Conservation (phyloP, 2,888 invertebrate species). For the Gari tellinella region DNA sequence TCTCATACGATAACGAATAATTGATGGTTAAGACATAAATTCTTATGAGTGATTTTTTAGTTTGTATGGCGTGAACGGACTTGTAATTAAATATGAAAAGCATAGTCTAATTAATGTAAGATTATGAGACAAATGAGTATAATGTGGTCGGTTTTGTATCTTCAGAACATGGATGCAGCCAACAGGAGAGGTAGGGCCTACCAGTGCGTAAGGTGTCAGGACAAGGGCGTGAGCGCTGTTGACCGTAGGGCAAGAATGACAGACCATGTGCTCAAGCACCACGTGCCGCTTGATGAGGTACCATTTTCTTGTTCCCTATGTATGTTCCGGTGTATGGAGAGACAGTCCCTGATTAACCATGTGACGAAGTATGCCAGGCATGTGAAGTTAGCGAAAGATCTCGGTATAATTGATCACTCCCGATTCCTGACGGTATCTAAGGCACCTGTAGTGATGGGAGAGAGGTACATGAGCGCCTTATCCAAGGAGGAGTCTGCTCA, state of each 20-base stretch:
- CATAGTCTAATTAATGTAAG: too few relatives aligned
- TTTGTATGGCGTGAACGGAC: too few relatives aligned
- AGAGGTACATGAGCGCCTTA: not conserved
- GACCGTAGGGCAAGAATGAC: too few relatives aligned
- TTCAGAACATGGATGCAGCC: not conserved
- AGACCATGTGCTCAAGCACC: too few relatives aligned
- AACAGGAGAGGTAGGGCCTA: not conserved
- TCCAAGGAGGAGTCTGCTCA: slow-evolving; percentile 7
- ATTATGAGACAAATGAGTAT: too few relatives aligned
- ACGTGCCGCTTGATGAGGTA: slow-evolving; percentile 9
- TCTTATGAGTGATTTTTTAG: too few relatives aligned
- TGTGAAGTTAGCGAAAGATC: not conserved
- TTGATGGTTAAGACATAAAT: too few relatives aligned
- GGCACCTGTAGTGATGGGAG: not conserved
- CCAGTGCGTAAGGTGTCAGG: slow-evolving; percentile 1
- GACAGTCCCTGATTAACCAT: not conserved
- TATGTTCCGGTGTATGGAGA: slow-evolving; percentile 4
- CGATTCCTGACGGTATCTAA: not conserved
- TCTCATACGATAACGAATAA: too few relatives aligned
- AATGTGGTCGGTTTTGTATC: too few relatives aligned
- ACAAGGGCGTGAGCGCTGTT: not conserved
- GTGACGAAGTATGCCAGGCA: slow-evolving; percentile 4
- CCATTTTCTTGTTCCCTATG: slow-evolving; percentile 3
- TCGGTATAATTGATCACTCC: too few relatives aligned
- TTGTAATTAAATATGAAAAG: too few relatives aligned